These are phyloP conservation scores for Nycteola revayana DNA, from an alignment of 2,888 invertebrate species.

Conservation along the genomic window DNA sequence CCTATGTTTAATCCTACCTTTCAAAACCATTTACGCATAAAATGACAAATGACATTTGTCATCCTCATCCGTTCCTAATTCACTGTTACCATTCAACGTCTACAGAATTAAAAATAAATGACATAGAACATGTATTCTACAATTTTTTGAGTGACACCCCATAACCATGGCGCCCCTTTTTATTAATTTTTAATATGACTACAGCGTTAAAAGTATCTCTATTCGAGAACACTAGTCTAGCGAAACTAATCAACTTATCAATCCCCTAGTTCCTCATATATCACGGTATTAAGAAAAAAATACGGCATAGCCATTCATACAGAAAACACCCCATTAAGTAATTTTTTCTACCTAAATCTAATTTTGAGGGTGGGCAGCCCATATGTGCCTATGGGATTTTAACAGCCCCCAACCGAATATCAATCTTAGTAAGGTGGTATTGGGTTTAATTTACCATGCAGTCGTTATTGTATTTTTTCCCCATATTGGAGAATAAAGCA, in stretches of 20 bases:
- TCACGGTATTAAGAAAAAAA: conserved; percentile 47
- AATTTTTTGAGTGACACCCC: too few species aligned
- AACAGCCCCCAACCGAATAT: conserved; percentile 23
- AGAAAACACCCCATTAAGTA: conserved; percentile 79
- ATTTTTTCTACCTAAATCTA: conserved; percentile 75
- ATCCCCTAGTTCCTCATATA: conserved; percentile 36
- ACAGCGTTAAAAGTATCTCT: neutral
- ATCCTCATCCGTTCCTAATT: too few species aligned
- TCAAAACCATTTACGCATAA: too few species aligned
- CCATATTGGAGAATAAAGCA: conserved; percentile 48
- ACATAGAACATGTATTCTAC: too few species aligned
- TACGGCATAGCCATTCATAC: conserved; percentile 57
- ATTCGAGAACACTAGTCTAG: conserved; percentile 7
- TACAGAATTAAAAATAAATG: too few species aligned
- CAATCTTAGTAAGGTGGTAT: conserved; percentile 21
- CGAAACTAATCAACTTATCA: conserved; percentile 26
- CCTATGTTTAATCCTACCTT: too few species aligned
- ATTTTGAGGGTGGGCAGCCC: conserved; percentile 72
- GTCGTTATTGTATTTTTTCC: conserved; percentile 36
- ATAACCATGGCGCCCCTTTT: neutral
- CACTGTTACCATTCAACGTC: too few species aligned
- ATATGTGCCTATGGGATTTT: conserved; percentile 71
- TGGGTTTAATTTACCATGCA: conserved; percentile 30
- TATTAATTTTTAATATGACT: neutral
- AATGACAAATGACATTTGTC: too few species aligned